phyloP scores from a whole-genome alignment of 2,797 vertebrate species.

The Helarctos malayanus region DNA sequence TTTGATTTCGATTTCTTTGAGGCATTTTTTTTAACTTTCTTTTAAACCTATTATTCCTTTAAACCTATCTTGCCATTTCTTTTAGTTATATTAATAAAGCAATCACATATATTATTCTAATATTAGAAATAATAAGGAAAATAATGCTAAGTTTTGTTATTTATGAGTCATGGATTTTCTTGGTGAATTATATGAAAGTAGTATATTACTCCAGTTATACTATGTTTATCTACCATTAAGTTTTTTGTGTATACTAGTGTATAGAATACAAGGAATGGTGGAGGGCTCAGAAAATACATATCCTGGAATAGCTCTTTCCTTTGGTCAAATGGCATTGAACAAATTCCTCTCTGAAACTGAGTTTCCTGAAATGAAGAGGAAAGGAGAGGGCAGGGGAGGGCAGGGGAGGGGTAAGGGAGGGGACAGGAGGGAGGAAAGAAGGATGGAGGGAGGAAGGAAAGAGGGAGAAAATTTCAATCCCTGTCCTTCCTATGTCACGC shows the following conservation, averaged over 20 bases:
- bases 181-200: not conserved
- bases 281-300: not conserved
- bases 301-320: not conserved
- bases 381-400: not conserved
- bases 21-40: not conserved
- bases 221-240: not conserved
- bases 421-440: not conserved
- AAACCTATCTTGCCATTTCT: not conserved
- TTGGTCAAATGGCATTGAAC: not conserved
- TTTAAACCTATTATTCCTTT: not conserved
- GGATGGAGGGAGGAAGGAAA: not conserved
- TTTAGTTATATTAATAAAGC: not conserved
- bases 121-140: not conserved
- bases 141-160: not conserved
- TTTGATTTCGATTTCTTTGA: conserved; percentile 38
- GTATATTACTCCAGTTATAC: not conserved
- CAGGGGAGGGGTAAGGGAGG: not conserved
- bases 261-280: not conserved
- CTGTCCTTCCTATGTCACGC: not conserved
- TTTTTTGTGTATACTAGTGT: not conserved
- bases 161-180: not conserved
- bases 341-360: not conserved
- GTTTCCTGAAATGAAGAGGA: not conserved
- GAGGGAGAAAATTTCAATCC: too few relatives aligned
- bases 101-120: not conserved